Base-by-base conservation (phyloP, 2,888 invertebrate genomes). In the Pinctada fucata region DNA sequence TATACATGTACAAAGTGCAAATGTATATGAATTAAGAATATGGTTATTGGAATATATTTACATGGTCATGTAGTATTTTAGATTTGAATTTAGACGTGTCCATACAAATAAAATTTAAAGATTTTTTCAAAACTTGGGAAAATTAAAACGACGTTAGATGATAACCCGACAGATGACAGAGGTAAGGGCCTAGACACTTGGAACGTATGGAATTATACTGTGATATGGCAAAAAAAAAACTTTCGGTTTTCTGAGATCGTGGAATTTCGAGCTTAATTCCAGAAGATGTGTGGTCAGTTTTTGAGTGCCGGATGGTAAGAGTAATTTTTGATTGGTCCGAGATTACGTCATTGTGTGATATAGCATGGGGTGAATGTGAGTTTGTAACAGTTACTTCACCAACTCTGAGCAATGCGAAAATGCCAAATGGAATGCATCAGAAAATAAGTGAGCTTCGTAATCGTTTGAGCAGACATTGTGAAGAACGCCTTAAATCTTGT, bases 401-500 rank as follows among this genome's bases (percentile, higher is more conserved):
- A 5, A 70, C 47, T 51, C 70, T 70, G 10, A 70, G 31, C 58
- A 49, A 50, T 6, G 50, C 50, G 50, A 70, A 51, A 70, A 70
- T 50, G 2, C 51, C 13, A 47, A 13, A 2, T 48, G n/a, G 16
- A 70, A 70, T 13, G 10, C 51, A 51, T 13, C 8, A 6, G 50
- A 49, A 51, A 51, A 50, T 51, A 70, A 13, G 3, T 10, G 3
- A n/a, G 4, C 8, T 47, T 70, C 50, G n/a, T 70, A n/a, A 8
- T 8, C 10, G 8, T n/a, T n/a, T 13, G 49, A n/a, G 49, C n/a
- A 50, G n/a, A 70, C 50, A 13, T 13, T 49, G 2, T 6, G 48
- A 2, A 69, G 1, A 48, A 69, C 69, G n/a, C 8, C 8, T 48
- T 3, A 6, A 47, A 69, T 69, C 48, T 69, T 5, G 48, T 13